Conservation (phyloP, 2,113 vertebrate species). For the Pimephales promelas region DNA sequence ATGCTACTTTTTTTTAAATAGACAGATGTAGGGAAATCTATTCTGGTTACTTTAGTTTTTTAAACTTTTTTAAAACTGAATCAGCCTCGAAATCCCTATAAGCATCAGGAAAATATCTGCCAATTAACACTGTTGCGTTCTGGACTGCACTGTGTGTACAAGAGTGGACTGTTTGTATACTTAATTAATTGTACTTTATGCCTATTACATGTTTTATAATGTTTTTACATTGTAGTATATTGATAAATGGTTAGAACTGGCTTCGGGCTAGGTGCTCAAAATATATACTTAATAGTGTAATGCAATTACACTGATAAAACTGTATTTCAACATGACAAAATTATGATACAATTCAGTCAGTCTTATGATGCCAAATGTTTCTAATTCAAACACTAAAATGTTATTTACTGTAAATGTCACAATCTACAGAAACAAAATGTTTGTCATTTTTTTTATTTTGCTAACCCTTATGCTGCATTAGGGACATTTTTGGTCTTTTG, state of each 20-base stretch:
- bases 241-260: background rate
- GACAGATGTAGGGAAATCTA: too few relatives aligned
- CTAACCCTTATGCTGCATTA: too few relatives aligned
- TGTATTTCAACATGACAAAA: background rate
- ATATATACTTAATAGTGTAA: background rate
- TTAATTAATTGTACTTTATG: background rate
- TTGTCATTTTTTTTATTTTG: conserved; percentile 16
- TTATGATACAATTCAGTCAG: background rate
- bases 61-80: too few relatives aligned
- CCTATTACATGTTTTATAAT: background rate
- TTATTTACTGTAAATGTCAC: background rate
- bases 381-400: background rate
- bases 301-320: background rate
- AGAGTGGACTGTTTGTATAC: too few relatives aligned
- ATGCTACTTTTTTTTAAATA: too few relatives aligned
- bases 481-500: too few relatives aligned
- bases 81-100: too few relatives aligned
- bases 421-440: conserved; percentile 17
- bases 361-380: background rate
- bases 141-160: too few relatives aligned
- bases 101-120: too few relatives aligned
- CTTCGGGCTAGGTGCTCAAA: background rate
- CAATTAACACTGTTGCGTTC: too few relatives aligned
- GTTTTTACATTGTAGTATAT: background rate
- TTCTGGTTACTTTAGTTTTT: too few relatives aligned